Conservation (phyloP, 2,113 vertebrate genomes). For the Anoura caudifer region DNA sequence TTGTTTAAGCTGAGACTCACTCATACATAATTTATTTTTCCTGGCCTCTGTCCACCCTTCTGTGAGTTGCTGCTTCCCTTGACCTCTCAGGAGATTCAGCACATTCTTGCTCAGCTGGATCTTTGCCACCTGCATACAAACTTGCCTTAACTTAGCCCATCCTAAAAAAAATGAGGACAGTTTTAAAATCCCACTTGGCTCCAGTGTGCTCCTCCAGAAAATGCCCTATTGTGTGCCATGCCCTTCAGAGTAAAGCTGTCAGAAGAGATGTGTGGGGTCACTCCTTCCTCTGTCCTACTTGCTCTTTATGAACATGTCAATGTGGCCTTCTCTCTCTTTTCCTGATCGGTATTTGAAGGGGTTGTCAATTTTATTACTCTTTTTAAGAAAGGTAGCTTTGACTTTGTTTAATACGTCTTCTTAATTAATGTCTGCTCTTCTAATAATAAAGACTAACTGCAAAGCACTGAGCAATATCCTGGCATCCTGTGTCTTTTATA, state of each 20-base stretch:
- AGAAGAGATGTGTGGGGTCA: neutral
- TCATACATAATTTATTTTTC: constrained; percentile 2
- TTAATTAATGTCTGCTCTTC: neutral
- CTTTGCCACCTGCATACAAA: neutral
- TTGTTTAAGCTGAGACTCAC: neutral
- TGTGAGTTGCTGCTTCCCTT: neutral
- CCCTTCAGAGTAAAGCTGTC: neutral
- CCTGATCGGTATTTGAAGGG: neutral
- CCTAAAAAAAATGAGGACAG: neutral
- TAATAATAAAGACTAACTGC: neutral
- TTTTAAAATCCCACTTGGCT: neutral
- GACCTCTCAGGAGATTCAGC: neutral
- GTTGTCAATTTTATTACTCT: neutral
- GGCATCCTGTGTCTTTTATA: neutral
- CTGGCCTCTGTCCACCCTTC: neutral
- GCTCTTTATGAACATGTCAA: neutral
- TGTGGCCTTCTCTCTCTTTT: neutral
- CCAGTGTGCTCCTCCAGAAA: neutral
- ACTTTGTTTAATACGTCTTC: neutral
- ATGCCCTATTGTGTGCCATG: neutral
- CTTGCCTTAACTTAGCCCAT: neutral
- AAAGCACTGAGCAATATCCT: neutral
- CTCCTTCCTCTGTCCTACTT: neutral
- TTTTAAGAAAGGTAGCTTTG: neutral
- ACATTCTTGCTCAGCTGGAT: neutral